Evolutionary conservation across 2,113 vertebrate species (phyloP).

Genomic region (Plectropomus leopardus): DNA sequence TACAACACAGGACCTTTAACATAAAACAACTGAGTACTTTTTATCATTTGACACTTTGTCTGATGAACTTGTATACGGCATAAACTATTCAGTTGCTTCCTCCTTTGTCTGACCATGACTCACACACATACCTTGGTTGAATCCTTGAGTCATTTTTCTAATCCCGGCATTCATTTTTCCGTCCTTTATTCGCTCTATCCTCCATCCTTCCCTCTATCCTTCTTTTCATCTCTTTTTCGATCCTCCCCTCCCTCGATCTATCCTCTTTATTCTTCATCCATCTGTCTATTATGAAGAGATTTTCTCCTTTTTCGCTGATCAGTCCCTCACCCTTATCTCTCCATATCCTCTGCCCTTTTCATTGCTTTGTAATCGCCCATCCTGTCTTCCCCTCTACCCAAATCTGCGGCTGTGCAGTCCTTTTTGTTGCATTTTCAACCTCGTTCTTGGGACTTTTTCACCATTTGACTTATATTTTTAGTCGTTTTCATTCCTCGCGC

Average conservation of each 20-base stretch:
- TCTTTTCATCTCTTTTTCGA: slow-evolving; percentile 39
- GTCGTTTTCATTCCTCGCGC: slow-evolving; percentile 3
- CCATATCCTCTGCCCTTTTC: slow-evolving; percentile 20
- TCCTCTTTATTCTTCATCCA: slow-evolving; percentile 35
- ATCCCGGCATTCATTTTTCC: slow-evolving; percentile 17
- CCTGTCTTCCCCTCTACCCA: neutral
- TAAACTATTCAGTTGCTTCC: neutral
- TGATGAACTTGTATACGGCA: neutral
- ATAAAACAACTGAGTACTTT: slow-evolving; percentile 9
- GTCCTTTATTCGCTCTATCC: slow-evolving; percentile 5
- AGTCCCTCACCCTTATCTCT: slow-evolving; percentile 22
- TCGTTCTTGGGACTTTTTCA: slow-evolving; percentile 28
- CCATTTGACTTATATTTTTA: slow-evolving; percentile 32
- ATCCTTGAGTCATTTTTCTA: slow-evolving; percentile 40
- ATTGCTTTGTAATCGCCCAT: neutral
- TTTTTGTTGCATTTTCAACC: slow-evolving; percentile 1
- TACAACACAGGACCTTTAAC: no score
- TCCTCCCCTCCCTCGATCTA: neutral
- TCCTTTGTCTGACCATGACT: slow-evolving; percentile 18
- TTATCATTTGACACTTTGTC: neutral
- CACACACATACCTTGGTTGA: slow-evolving; percentile 4
- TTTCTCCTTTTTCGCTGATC: slow-evolving; percentile 39
- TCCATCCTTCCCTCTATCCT: slow-evolving; percentile 11
- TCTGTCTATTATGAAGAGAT: slow-evolving; percentile 45
- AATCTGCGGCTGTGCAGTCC: slow-evolving; percentile 36